Evolutionary conservation across 2,888 invertebrate species (phyloP), one percentile per base, ranked within the genome.

Genomic region (Agrotis ipsilon): DNA sequence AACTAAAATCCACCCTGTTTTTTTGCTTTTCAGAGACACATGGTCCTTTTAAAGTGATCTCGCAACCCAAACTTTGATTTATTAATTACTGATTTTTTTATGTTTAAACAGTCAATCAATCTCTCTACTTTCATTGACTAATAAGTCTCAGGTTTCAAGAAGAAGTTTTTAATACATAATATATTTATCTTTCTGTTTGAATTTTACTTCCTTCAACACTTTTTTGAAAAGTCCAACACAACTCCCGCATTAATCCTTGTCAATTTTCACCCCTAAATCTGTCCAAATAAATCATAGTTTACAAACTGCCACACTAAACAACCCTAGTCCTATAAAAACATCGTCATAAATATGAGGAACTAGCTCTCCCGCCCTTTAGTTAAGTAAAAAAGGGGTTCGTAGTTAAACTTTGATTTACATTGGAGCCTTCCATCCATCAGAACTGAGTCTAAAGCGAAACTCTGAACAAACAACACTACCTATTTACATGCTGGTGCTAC

Each of bases 281-380:
- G 46, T 69, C 48, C 4, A 16, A 58, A 76, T 79, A 73, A 66
- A 76, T 62, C 58, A 67, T 11, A 66, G 46, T 67, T 73, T n/a
- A 46, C 48, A 45, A 77, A 60, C 75, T 57, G 49, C 48, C 19
- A n/a, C 21, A 13, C 21, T 21, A 51, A 54, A 66, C 49, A 63
- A 63, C 49, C 43, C 16, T 11, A 13, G 21, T 13, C 21, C 19
- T 57, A 55, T 39, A 67, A 77, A 78, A 79, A 77, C 68, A 43
- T 19, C 13, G 57, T 13, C 61, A 77, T 79, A 79, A 74, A 68
- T 79, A 75, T 67, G 80, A 77, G 75, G 52, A 72, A 78, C 78
- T 60, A 76, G 63, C 48, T 43, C 13, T 52, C 58, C 59, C 65
- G 63, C 57, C 69, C 48, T 51, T 11, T 72, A 39, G 51, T 73